These are phyloP conservation scores for Dryococelus australis DNA, from an alignment of 2,888 invertebrate genomes.

Conservation along the genomic window DNA sequence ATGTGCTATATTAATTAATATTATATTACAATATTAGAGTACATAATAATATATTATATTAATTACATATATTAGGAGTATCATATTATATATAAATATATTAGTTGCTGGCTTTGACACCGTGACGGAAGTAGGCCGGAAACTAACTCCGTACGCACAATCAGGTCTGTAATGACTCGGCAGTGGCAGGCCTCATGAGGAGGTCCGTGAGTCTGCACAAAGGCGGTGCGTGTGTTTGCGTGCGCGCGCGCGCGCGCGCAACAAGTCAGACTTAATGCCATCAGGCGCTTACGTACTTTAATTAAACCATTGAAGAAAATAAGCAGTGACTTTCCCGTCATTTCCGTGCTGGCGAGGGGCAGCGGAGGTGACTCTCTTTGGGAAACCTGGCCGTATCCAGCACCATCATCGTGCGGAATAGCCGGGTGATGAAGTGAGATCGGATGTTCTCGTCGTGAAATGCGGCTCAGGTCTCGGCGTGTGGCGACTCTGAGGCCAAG, in stretches of 20 bases:
- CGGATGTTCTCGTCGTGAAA: not conserved
- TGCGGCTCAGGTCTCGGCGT: too few species aligned
- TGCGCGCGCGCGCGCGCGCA: not conserved
- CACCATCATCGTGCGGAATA: constrained; percentile 3
- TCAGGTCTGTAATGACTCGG: too few species aligned
- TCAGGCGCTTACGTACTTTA: not conserved
- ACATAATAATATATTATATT: too few species aligned
- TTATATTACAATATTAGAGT: too few species aligned
- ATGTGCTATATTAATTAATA: too few species aligned
- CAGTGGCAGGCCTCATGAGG: too few species aligned
- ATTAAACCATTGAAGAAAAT: constrained; percentile 8
- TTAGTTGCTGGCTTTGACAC: too few species aligned
- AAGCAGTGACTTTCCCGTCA: not conserved
- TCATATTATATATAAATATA: too few species aligned
- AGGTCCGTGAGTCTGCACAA: not conserved
- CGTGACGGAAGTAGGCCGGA: too few species aligned
- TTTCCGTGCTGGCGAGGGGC: not conserved
- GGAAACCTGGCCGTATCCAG: not conserved
- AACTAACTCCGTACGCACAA: too few species aligned
- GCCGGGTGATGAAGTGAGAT: not conserved
- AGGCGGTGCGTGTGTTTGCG: not conserved
- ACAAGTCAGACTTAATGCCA: not conserved
- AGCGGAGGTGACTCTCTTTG: not conserved
- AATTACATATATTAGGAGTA: too few species aligned
- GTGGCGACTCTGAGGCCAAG: too few species aligned